Conservation (phyloP, 2,888 invertebrate genomes). For the Sialis lutaria region DNA sequence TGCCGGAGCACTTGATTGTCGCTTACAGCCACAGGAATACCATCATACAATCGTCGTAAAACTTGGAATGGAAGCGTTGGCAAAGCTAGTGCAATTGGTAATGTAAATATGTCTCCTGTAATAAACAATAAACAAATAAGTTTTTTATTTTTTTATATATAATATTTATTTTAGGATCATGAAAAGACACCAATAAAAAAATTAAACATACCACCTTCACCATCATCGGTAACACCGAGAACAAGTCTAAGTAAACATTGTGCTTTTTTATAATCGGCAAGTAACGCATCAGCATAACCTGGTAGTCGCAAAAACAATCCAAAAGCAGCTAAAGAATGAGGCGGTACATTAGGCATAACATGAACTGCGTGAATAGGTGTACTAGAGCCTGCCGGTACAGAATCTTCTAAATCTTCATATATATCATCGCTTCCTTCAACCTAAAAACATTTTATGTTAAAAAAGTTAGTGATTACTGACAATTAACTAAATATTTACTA, state of each 20-base stretch:
- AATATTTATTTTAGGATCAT: too few relatives aligned
- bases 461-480: too few relatives aligned
- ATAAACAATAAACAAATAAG: background rate
- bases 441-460: conserved; percentile 12
- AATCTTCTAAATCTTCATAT: conserved; percentile 42
- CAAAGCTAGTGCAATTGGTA: conserved; percentile 45
- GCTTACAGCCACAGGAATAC: conserved; percentile 50
- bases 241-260: conserved; percentile 73
- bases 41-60: conserved; percentile 57
- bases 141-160: too few relatives aligned
- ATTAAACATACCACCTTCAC: conserved; percentile 59
- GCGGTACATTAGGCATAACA: conserved; percentile 52
- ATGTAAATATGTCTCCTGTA: conserved; percentile 50
- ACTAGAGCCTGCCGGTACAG: conserved; percentile 21
- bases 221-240: conserved; percentile 80
- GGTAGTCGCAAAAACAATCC: conserved; percentile 77
- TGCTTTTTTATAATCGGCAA: conserved; percentile 69
- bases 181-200: background rate
- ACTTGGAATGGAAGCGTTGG: conserved; percentile 68
- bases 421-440: conserved; percentile 39
- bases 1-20: conserved; percentile 58
- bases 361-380: conserved; percentile 31
- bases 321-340: conserved; percentile 82
- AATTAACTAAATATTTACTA: too few relatives aligned
- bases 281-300: conserved; percentile 76